Evolutionary conservation across 2,113 vertebrate species (phyloP), one percentile per base, ranked within the genome.

Genomic region (Lycocorax pyrrhopterus): DNA sequence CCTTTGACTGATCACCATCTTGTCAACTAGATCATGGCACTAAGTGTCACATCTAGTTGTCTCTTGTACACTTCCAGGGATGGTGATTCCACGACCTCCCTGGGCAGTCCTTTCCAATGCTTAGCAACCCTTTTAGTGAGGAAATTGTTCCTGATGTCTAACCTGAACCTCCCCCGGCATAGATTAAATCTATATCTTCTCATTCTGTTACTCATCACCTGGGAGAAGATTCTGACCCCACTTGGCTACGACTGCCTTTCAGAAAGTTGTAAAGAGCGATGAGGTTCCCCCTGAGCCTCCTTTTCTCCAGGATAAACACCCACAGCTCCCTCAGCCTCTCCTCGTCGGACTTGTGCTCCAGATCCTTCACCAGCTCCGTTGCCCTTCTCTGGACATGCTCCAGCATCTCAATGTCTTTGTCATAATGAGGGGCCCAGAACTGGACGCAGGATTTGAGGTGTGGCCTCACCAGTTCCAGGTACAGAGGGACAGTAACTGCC

Each of bases 261-360:
- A 66, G 35, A 26, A 35, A 58, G 30, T 58, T 55, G 7, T 63
- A 16, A 26, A 66, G 32, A 51, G 7, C 0, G 0, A 33, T 25
- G 19, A 52, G 8, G 8, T 13, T 33, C 4, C 27, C 7, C 37
- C 18, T 29, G 10, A 52, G 16, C 33, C 8, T 82, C 16, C 23
- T 74, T 29, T 46, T 29, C 44, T 46, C 22, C 29, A 66, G 33
- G 13, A 8, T 14, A 37, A 52, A 59, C 8, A 29, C 1, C 2
- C 6, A 7, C 44, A 74, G 15, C 22, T 62, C 15, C 25, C 13
- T 44, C 44, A 74, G 16, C 18, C 44, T 49, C 4, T 66, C 15
- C 21, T 37, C 10, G 43, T 44, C 10, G 35, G 32, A 30, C 15
- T 13, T 49, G 16, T 41, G 22, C 14, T 73, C 18, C 37, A 51